These are phyloP conservation scores for Cariama cristata DNA, from an alignment of 2,113 vertebrate genomes.

Conservation along the genomic window DNA sequence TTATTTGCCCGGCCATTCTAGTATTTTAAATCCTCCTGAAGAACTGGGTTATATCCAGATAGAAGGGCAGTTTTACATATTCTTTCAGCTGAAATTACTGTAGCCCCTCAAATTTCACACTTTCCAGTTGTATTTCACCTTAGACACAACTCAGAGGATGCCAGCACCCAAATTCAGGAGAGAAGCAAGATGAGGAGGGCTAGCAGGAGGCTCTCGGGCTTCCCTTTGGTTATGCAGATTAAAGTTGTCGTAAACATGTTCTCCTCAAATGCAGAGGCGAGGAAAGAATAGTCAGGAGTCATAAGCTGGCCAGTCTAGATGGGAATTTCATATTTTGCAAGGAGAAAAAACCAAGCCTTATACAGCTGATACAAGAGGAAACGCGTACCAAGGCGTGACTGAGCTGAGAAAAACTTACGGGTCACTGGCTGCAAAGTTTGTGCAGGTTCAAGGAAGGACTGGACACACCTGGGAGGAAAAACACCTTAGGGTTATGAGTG, in stretches of 20 bases:
- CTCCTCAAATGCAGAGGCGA: not conserved
- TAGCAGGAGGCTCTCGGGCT: not conserved
- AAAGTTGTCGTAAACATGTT: accelerated
- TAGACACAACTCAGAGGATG: not conserved
- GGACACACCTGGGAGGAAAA: not conserved
- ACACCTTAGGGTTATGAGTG: not conserved
- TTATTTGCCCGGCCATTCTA: not conserved
- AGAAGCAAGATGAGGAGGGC: accelerated
- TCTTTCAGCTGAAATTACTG: not conserved
- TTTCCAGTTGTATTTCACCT: not conserved
- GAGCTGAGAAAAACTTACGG: not conserved
- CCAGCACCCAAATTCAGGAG: not conserved
- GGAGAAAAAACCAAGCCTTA: not conserved
- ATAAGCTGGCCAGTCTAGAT: not conserved
- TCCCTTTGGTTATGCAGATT: not conserved
- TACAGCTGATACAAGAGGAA: not conserved
- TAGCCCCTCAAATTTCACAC: not conserved
- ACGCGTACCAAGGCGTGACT: accelerated
- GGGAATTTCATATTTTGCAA: not conserved
- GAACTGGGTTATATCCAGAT: not conserved
- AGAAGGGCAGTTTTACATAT: not conserved
- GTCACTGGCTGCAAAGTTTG: not conserved
- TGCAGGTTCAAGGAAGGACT: not conserved
- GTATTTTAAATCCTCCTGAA: not conserved
- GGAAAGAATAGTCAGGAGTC: not conserved